These are phyloP conservation scores for Hemibagrus wyckioides DNA, from an alignment of 2,113 vertebrate species.

Conservation along the genomic window DNA sequence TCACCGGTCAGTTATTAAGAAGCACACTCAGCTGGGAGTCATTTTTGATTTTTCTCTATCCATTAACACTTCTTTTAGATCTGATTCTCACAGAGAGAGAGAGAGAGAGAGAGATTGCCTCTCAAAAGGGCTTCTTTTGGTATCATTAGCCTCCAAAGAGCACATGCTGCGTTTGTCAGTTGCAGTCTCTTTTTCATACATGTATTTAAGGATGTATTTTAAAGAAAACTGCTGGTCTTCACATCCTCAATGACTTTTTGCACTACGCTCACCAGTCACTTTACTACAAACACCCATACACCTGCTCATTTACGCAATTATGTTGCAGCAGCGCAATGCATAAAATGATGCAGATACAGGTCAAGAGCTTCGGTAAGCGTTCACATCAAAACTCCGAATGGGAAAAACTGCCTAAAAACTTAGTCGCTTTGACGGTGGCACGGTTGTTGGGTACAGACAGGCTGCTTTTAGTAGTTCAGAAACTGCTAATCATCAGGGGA, in stretches of 20 bases:
- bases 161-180: neutral
- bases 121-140: slow-evolving; percentile 3
- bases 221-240: neutral
- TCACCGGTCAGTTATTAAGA: slow-evolving; percentile 17
- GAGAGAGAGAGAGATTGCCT: neutral
- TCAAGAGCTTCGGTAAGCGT: neutral
- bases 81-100: neutral
- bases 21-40: neutral
- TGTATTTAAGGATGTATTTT: neutral
- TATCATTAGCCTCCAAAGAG: neutral
- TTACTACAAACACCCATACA: neutral
- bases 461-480: neutral
- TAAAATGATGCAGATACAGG: neutral
- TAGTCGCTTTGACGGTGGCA: neutral
- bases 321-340: neutral
- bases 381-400: neutral
- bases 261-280: neutral
- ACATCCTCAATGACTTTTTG: neutral
- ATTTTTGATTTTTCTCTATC: slow-evolving; percentile 27
- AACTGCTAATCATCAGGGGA: neutral
- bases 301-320: neutral
- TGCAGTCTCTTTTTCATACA: neutral
- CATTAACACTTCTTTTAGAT: slow-evolving; percentile 30
- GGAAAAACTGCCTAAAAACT: neutral
- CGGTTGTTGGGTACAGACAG: neutral